Percentiles rank a stretch among this genome's conserved stretches.
Conservation (phyloP, 2,888 invertebrate genomes). For the Eristalis tenax region DNA sequence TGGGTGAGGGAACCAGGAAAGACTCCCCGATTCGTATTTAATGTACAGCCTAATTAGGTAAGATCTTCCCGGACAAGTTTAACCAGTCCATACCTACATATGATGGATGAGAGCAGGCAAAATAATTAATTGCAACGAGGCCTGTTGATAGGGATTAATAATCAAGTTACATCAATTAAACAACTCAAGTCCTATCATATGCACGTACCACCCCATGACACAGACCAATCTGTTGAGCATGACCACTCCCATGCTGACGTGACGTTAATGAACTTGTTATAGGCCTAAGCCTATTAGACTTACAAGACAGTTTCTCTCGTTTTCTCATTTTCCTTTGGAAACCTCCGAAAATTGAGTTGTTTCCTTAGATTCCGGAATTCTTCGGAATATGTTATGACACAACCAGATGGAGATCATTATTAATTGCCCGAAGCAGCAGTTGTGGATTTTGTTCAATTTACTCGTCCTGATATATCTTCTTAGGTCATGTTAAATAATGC, state of each 20-base stretch:
- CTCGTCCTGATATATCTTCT: constrained; percentile 11
- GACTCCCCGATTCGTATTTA: background rate
- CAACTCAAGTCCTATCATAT: constrained; percentile 2
- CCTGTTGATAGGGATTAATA: background rate
- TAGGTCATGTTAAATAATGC: constrained; percentile 31
- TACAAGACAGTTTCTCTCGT: constrained; percentile 7
- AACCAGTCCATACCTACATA: background rate
- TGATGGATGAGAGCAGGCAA: background rate
- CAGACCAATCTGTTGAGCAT: constrained; percentile 36
- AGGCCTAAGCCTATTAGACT: constrained; percentile 29
- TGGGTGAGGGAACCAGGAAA: background rate
- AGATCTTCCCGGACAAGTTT: background rate
- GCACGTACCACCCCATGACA: background rate
- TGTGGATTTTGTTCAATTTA: constrained; percentile 1
- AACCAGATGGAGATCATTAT: constrained; percentile 48
- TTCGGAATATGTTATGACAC: constrained; percentile 31
- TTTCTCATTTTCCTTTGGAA: background rate
- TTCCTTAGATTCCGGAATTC: constrained; percentile 7
- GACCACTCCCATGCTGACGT: constrained; percentile 25
- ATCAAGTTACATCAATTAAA: background rate
- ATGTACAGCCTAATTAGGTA: background rate
- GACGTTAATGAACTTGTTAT: constrained; percentile 44
- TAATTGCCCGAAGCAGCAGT: constrained; percentile 38
- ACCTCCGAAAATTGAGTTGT: background rate
- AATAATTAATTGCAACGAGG: background rate